Conservation (phyloP, 2,797 vertebrate species). For the Momotus momota region DNA sequence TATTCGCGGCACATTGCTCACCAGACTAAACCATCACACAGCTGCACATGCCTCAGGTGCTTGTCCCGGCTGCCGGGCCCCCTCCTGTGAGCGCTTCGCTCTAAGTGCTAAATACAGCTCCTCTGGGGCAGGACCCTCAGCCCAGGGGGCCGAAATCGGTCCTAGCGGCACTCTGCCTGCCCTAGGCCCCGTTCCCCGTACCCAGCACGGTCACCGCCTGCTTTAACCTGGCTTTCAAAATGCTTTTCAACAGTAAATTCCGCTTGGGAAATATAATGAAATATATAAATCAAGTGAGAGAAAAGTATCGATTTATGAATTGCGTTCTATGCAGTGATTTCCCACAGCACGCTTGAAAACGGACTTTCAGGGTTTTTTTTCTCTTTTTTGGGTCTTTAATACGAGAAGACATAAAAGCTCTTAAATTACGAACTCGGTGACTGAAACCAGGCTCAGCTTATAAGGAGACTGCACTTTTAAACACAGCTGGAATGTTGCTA, state of each 20-base stretch:
- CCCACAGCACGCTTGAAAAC: background rate
- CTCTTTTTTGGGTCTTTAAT: background rate
- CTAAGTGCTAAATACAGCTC: background rate
- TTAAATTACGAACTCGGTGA: background rate
- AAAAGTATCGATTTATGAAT: background rate
- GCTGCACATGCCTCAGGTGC: background rate
- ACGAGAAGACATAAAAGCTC: background rate
- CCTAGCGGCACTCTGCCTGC: background rate
- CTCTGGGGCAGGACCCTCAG: background rate
- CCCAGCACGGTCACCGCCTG: background rate
- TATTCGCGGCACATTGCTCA: background rate
- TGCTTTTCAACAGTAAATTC: background rate
- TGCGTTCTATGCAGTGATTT: background rate
- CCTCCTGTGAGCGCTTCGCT: background rate
- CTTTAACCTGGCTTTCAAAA: background rate
- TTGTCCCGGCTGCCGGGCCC: background rate
- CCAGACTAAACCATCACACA: accelerated
- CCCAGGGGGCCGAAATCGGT: accelerated
- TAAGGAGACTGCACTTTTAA: background rate
- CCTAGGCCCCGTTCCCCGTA: background rate
- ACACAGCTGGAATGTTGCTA: background rate
- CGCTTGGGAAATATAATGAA: background rate
- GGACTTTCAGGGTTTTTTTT: background rate
- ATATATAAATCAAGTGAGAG: background rate
- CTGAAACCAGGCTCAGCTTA: background rate